Evolutionary conservation across 2,797 vertebrate species (phyloP).

Genomic region (Scarus forsteni): DNA sequence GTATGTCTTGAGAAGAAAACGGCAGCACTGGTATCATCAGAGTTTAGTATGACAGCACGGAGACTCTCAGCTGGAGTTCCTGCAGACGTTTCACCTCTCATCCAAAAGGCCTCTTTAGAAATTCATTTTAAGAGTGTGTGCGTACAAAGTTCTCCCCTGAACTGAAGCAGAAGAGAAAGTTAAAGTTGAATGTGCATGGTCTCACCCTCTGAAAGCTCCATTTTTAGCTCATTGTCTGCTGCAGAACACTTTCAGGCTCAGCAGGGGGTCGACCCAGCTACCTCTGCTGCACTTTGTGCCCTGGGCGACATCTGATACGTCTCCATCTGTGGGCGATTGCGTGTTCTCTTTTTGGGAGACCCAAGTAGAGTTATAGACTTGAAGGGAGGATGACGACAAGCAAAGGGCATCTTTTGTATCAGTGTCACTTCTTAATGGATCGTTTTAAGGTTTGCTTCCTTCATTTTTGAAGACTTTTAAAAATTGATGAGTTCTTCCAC

Average conservation of each 20-base stretch:
- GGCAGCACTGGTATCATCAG: no score
- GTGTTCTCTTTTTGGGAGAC: slow-evolving; percentile 8
- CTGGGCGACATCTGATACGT: background rate
- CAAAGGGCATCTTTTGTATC: background rate
- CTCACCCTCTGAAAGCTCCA: slow-evolving; percentile 41
- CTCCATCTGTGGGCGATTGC: background rate
- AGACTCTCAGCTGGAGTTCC: background rate
- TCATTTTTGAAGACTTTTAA: background rate
- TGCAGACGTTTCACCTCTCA: background rate
- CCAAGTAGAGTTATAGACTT: background rate
- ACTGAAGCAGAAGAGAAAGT: slow-evolving; percentile 36
- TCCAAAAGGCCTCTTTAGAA: no score
- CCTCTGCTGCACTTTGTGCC: slow-evolving; percentile 15
- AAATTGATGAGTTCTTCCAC: no score
- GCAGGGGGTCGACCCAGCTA: slow-evolving; percentile 7
- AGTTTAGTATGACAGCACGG: no score
- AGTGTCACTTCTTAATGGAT: background rate
- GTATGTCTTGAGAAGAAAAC: no score
- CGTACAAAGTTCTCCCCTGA: slow-evolving; percentile 12
- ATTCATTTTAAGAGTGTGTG: background rate
- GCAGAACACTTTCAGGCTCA: slow-evolving; percentile 26
- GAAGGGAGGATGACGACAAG: no score
- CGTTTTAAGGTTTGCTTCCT: background rate
- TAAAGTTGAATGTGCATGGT: slow-evolving; percentile 18
- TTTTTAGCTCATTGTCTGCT: slow-evolving; percentile 49